These are phyloP conservation scores for Perca flavescens DNA, from an alignment of 2,113 vertebrate genomes.

Conservation along the genomic window DNA sequence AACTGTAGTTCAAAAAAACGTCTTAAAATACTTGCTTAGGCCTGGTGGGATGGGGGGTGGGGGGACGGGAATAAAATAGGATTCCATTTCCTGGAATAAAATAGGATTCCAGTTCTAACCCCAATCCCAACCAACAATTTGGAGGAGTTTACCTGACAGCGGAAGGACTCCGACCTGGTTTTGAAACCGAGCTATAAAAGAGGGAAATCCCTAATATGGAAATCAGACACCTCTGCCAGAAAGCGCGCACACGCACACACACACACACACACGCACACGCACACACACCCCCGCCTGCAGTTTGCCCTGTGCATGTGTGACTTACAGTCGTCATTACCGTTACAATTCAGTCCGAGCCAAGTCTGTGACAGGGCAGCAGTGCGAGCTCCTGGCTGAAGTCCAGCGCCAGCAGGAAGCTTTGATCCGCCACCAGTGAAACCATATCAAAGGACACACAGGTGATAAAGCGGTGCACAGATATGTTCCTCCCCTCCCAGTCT, in stretches of 20 bases:
- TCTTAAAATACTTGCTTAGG: too few species aligned
- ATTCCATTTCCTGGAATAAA: slow-evolving; percentile 16
- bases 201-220: slow-evolving; percentile 75
- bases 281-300: slow-evolving; percentile 2
- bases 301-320: slow-evolving; percentile 25
- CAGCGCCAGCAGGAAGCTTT: slow-evolving; percentile 64
- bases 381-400: slow-evolving; percentile 56
- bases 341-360: slow-evolving; percentile 28
- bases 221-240: slow-evolving; percentile 43
- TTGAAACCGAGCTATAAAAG: slow-evolving; percentile 24
- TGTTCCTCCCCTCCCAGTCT: slow-evolving; percentile 52
- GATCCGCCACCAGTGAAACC: slow-evolving; percentile 70
- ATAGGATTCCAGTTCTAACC: slow-evolving; percentile 32
- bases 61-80: not conserved
- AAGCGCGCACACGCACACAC: not conserved
- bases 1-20: too few species aligned
- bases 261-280: too few species aligned
- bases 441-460: slow-evolving; percentile 80
- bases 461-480: slow-evolving; percentile 70
- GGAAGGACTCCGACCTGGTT: slow-evolving; percentile 37
- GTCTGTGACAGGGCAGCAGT: slow-evolving; percentile 54
- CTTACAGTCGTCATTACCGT: slow-evolving; percentile 49
- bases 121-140: not conserved
- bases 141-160: slow-evolving; percentile 28
- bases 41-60: too few species aligned